phyloP scores from a whole-genome alignment of 2,888 invertebrate genomes.

The Eudasyphora cyanicolor region DNA sequence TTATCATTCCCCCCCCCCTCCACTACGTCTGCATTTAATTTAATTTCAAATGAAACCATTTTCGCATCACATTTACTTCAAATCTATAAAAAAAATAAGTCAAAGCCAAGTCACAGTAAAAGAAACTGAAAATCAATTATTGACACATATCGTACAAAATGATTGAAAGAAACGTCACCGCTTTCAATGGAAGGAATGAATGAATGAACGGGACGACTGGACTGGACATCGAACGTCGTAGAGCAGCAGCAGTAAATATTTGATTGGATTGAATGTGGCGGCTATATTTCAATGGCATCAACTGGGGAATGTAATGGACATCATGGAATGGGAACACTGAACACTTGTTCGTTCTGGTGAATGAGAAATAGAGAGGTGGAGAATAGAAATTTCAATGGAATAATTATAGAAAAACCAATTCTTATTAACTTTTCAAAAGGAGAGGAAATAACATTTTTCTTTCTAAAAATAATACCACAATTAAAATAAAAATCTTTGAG shows the following conservation, averaged over 20 bases:
- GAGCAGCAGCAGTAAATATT: background rate
- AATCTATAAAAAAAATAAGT: too few species aligned
- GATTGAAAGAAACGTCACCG: constrained; percentile 48
- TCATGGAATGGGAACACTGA: constrained; percentile 8
- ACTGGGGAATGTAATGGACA: background rate
- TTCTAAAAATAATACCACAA: too few species aligned
- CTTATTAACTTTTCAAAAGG: background rate
- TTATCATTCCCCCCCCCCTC: background rate
- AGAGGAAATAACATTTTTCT: background rate
- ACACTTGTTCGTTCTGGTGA: constrained; percentile 9
- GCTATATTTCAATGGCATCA: constrained; percentile 20
- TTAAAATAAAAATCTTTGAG: too few species aligned
- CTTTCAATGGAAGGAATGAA: constrained; percentile 1
- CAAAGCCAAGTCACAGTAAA: background rate
- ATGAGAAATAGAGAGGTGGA: background rate
- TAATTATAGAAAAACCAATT: background rate
- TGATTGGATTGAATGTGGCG: constrained; percentile 1
- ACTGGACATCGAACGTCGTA: background rate
- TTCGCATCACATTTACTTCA: constrained; percentile 13
- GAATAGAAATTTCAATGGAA: too few species aligned
- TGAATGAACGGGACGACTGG: constrained; percentile 4
- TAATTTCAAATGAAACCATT: constrained; percentile 22
- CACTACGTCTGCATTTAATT: background rate
- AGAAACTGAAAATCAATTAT: constrained; percentile 41
- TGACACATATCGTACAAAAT: constrained; percentile 52